These are phyloP conservation scores for Apeira syringaria DNA, from an alignment of 2,888 invertebrate genomes.

Conservation along the genomic window DNA sequence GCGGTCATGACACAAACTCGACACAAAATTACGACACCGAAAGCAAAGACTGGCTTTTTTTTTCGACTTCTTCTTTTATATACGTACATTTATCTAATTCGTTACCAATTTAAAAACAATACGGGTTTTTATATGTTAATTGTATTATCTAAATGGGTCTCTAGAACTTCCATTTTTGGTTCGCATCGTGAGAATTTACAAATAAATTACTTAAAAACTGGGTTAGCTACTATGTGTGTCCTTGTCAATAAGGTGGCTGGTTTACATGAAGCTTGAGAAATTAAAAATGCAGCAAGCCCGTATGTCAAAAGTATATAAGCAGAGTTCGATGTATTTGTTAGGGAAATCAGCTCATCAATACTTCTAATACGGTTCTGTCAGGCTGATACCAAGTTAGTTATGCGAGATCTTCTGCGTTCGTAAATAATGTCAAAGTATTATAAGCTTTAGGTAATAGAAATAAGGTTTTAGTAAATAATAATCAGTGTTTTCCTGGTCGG, in stretches of 20 bases:
- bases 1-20: constrained; percentile 14
- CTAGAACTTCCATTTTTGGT: constrained; percentile 6
- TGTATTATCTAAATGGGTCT: constrained; percentile 28
- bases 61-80: constrained; percentile 20
- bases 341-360: constrained; percentile 45
- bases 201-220: constrained; percentile 15
- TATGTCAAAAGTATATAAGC: constrained; percentile 39
- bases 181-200: constrained; percentile 23
- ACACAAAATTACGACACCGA: constrained; percentile 18
- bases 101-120: constrained; percentile 24
- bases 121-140: constrained; percentile 31
- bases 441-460: constrained; percentile 32
- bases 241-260: too few species aligned
- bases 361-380: constrained; percentile 45
- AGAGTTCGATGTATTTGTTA: constrained; percentile 43
- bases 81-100: constrained; percentile 24
- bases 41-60: constrained; percentile 24
- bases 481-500: constrained; percentile 52
- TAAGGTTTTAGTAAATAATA: constrained; percentile 43
- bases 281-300: constrained; percentile 13
- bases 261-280: background rate
- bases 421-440: constrained; percentile 22
- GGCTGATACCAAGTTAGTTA: constrained; percentile 33
- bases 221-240: constrained; percentile 4
- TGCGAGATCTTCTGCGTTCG: background rate